Conservation (phyloP, 2,113 vertebrate genomes). For the Artemisiospiza belli region DNA sequence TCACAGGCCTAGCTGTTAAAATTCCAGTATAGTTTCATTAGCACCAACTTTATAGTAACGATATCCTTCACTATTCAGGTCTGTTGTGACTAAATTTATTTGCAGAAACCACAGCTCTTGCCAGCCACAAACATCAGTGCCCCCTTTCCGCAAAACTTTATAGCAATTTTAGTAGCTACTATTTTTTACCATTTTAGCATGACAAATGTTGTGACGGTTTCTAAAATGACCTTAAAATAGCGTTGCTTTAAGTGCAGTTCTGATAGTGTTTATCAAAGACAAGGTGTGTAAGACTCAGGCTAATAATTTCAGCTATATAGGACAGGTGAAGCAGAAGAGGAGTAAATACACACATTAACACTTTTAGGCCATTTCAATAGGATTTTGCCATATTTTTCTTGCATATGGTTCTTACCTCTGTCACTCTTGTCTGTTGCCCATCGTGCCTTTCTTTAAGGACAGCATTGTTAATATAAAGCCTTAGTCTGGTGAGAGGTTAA, state of each 20-base stretch:
- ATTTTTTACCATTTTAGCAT: neutral
- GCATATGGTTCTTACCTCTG: neutral
- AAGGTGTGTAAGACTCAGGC: neutral
- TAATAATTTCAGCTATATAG: neutral
- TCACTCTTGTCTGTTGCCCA: neutral
- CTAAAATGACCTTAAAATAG: neutral
- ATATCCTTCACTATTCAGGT: neutral
- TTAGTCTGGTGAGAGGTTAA: neutral
- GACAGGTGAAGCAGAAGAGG: neutral
- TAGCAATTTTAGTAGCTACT: neutral
- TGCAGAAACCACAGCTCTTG: rapidly evolving
- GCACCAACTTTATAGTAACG: neutral
- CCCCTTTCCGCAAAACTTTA: neutral
- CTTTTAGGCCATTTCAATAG: neutral
- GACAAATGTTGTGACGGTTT: neutral
- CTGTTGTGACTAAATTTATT: neutral
- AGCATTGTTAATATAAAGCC: neutral
- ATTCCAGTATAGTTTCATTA: neutral
- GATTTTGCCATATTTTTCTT: neutral
- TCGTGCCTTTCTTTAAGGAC: neutral
- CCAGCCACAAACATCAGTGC: neutral
- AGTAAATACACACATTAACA: neutral
- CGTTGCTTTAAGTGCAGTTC: neutral
- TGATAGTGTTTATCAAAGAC: neutral
- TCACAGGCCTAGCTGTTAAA: neutral